Conservation (phyloP, 1,140 invertebrate species). For the Pentalonia nigronervosa region DNA sequence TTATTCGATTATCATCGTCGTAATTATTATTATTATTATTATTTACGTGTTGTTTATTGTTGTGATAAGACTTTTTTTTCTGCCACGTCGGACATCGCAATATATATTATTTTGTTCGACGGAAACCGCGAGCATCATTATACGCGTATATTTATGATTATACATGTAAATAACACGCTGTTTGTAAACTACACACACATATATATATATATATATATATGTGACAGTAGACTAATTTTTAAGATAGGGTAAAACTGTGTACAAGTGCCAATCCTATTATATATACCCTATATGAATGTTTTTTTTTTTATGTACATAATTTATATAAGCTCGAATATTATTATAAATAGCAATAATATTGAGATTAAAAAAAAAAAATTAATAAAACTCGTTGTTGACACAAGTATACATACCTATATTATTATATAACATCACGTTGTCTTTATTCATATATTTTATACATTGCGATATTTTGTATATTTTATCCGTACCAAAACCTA, state of each 20-base stretch:
- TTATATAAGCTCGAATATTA: slow-evolving; percentile 27
- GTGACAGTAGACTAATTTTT: slow-evolving; percentile 9
- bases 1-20: background rate
- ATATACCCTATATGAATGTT: background rate
- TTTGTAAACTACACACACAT: background rate
- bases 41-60: background rate
- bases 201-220: background rate
- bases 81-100: background rate
- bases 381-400: slow-evolving; percentile 40
- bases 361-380: slow-evolving; percentile 36
- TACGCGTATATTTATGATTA: background rate
- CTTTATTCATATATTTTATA: background rate
- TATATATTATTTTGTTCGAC: background rate
- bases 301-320: slow-evolving; percentile 22
- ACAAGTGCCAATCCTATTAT: slow-evolving; percentile 21
- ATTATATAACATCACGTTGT: background rate
- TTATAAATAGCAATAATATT: slow-evolving; percentile 50
- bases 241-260: slow-evolving; percentile 33
- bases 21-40: background rate
- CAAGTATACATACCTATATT: background rate
- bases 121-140: background rate
- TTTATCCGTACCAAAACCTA: no score
- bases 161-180: background rate
- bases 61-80: slow-evolving; percentile 21
- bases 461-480: background rate